Evolutionary conservation across 2,113 vertebrate species (phyloP).

Genomic region (Corythornis madagascariensis): DNA sequence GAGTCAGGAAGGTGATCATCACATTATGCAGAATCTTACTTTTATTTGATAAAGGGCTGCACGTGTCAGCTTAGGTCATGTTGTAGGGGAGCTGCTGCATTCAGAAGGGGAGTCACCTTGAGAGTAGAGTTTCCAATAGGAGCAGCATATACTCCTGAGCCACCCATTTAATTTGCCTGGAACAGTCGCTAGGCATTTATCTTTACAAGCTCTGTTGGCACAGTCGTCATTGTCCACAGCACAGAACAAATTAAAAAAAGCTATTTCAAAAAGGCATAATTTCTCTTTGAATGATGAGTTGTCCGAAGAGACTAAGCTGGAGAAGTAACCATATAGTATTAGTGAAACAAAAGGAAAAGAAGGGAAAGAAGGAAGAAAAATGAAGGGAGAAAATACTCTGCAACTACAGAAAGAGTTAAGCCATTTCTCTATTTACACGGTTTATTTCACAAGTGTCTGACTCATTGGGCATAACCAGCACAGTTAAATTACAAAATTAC

Average conservation of each 20-base stretch:
- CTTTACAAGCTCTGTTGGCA: background rate
- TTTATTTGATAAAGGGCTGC: background rate
- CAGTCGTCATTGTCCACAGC: rapidly evolving
- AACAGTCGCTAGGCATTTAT: background rate
- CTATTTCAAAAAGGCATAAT: background rate
- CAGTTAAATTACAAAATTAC: slow-evolving; percentile 85
- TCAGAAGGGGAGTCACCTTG: background rate
- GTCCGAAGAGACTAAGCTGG: background rate
- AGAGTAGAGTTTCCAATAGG: background rate
- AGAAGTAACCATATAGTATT: background rate
- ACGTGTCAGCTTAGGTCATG: background rate
- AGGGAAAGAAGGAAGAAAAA: background rate
- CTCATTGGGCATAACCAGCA: slow-evolving; percentile 84
- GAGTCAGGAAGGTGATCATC: background rate
- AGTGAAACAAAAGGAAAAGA: background rate
- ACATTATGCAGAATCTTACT: background rate
- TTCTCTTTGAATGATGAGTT: background rate
- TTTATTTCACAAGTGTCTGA: slow-evolving; percentile 83
- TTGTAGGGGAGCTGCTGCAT: background rate
- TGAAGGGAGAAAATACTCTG: background rate
- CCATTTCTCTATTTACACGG: slow-evolving; percentile 82
- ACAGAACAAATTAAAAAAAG: background rate
- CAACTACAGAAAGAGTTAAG: slow-evolving; percentile 73
- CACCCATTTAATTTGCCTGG: background rate
- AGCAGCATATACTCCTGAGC: background rate